phyloP scores from a whole-genome alignment of 2,888 invertebrate species.

The Xestoiulus laeticollis region DNA sequence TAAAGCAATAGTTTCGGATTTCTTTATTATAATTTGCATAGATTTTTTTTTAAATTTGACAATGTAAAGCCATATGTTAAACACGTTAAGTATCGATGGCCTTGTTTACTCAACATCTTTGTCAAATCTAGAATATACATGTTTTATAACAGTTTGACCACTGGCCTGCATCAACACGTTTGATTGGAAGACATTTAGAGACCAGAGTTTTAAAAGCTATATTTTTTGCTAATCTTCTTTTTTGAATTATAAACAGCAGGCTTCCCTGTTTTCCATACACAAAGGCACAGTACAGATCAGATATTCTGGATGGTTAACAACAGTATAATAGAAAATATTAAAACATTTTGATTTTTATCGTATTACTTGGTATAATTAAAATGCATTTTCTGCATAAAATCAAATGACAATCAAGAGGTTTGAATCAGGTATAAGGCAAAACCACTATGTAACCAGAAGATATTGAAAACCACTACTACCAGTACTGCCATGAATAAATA shows the following conservation, averaged over 20 bases:
- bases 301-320: conserved; percentile 42
- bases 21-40: conserved; percentile 40
- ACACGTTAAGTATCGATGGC: conserved; percentile 39
- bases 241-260: conserved; percentile 41
- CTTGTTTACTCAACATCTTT: conserved; percentile 16
- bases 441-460: not conserved
- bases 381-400: conserved; percentile 40
- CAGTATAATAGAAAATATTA: conserved; percentile 46
- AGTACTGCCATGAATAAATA: conserved; percentile 13
- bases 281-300: conserved; percentile 27
- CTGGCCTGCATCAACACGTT: not conserved
- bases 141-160: not conserved
- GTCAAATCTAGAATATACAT: not conserved
- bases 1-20: not conserved
- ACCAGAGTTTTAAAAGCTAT: conserved; percentile 32
- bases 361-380: conserved; percentile 42
- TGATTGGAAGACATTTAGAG: conserved; percentile 9
- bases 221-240: not conserved
- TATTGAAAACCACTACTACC: not conserved
- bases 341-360: conserved; percentile 37
- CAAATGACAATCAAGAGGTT: conserved; percentile 31
- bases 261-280: not conserved
- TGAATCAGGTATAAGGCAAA: conserved; percentile 10
- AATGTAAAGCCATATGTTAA: conserved; percentile 23
- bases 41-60: conserved; percentile 28